A percentile compares a stretch with the other conserved stretches of the same genome.
Evolutionary conservation across 1,140 invertebrate genomes (phyloP).

Genomic region (Drosophila cardini): DNA sequence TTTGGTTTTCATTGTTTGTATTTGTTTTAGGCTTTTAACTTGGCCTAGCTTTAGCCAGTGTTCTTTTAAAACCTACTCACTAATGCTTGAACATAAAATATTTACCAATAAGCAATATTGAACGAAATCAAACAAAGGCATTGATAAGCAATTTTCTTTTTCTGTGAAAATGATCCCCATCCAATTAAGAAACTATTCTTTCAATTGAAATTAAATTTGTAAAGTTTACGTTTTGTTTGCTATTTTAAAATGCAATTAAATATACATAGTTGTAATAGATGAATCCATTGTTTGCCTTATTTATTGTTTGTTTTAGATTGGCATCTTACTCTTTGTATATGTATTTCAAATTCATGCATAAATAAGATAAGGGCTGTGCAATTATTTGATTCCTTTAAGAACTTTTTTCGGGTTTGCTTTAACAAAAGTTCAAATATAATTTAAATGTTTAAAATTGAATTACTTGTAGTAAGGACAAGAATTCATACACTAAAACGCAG

Average conservation of each 20-base stretch:
- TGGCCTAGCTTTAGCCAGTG: constrained; percentile 36
- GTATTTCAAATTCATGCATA: constrained; percentile 52
- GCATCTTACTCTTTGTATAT: constrained; percentile 56
- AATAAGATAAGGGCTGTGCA: constrained; percentile 73
- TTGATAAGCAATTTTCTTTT: constrained; percentile 56
- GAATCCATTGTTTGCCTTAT: constrained; percentile 64
- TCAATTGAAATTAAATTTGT: constrained; percentile 71
- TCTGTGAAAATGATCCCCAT: constrained; percentile 16
- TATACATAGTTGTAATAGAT: constrained; percentile 42
- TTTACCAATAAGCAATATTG: constrained; percentile 50
- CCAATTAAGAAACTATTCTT: constrained; percentile 4
- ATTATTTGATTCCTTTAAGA: constrained; percentile 65
- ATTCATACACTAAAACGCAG: no score
- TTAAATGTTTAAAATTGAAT: background rate
- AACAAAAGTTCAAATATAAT: background rate
- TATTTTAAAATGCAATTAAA: constrained; percentile 69
- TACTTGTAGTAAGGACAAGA: no score
- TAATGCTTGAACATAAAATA: constrained; percentile 28
- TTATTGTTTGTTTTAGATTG: constrained; percentile 64
- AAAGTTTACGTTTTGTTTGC: constrained; percentile 67
- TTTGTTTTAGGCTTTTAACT: constrained; percentile 74
- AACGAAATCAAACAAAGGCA: constrained; percentile 22
- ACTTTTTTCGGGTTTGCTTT: constrained; percentile 27
- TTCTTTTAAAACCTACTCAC: constrained; percentile 4
- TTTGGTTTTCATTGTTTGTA: constrained; percentile 54